Evolutionary conservation across 2,113 vertebrate species (phyloP), one percentile per base, ranked within the genome.

Genomic region (Sporophila hypoxantha): DNA sequence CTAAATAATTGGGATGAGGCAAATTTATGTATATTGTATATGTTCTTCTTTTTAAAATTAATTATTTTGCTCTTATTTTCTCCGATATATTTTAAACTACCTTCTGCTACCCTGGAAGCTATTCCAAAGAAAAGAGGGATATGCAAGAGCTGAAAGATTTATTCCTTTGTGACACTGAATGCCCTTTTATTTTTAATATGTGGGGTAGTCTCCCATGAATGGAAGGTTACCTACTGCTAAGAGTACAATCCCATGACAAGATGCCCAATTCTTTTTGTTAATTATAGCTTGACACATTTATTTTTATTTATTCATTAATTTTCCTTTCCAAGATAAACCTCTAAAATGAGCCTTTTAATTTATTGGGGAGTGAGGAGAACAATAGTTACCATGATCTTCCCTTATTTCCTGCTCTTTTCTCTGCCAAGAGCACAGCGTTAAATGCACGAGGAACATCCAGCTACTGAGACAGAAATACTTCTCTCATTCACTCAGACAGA

Each of bases 291-390:
- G 93, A 94, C 93, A 95, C 88, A 50, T 96, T 95, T 96, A 96
- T 93, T 96, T 95, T 96, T 96, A 94, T 96, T 96, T 95, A 92
- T 96, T 94, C 92, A 93, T 96, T 95, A 92, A 94, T 96, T 94
- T 95, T 56, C 50, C 65, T 68, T 88, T 81, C 53, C 0, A 50
- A 81, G 76, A 91, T 39, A 83, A 85, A 95, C 88, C 94, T 95
- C 82, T 93, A 91, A 95, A 94, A 94, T 84, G 86, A 95, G 79
- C 49, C 82, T 74, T 94, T 95, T 92, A 95, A 96, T 95, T 92
- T 96, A 92, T 57, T 56, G 76, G 41, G 81, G 55, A 83, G 59
- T 14, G 82, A 65, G 77, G 68, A 94, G 88, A 94, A 94, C 93
- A 94, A 93, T 85, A 73, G 92, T 92, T 91, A 44, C 87, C 30